These are phyloP conservation scores for Hemaris fuciformis DNA, from an alignment of 2,888 invertebrate genomes.

Conservation along the genomic window DNA sequence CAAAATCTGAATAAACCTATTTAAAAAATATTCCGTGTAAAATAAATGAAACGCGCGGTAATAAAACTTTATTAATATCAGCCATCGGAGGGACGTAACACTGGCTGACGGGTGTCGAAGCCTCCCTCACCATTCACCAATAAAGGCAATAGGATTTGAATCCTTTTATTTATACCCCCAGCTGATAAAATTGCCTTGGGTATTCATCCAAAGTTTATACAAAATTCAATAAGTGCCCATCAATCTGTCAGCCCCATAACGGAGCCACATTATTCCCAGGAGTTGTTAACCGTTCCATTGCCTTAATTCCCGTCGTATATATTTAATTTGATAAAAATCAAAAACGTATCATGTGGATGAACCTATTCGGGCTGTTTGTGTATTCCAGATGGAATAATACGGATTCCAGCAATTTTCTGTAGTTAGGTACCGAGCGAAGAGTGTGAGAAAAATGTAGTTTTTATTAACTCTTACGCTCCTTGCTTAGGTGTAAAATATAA, in stretches of 20 bases:
- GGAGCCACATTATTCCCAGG: neutral
- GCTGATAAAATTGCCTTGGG: conserved; percentile 18
- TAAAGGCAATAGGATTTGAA: conserved; percentile 16
- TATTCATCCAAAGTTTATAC: conserved; percentile 7
- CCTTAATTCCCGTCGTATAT: neutral
- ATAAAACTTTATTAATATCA: conserved; percentile 54
- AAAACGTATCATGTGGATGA: too few species aligned
- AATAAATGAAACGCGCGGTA: conserved; percentile 25
- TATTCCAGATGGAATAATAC: neutral
- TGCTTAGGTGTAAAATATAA: neutral
- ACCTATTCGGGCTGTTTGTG: too few species aligned
- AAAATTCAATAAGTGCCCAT: conserved; percentile 5
- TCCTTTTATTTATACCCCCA: conserved; percentile 15
- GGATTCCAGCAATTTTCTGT: neutral
- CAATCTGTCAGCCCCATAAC: neutral
- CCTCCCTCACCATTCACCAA: neutral
- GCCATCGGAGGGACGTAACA: conserved; percentile 19
- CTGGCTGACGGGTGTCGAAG: conserved; percentile 13
- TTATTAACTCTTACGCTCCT: neutral
- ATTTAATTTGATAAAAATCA: neutral
- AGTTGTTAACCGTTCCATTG: neutral
- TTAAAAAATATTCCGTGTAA: conserved; percentile 15
- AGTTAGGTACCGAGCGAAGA: neutral
- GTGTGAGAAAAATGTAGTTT: neutral
- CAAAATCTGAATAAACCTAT: neutral